phyloP scores from a whole-genome alignment of 2,888 invertebrate genomes.

The Dicranocentrus wangi region DNA sequence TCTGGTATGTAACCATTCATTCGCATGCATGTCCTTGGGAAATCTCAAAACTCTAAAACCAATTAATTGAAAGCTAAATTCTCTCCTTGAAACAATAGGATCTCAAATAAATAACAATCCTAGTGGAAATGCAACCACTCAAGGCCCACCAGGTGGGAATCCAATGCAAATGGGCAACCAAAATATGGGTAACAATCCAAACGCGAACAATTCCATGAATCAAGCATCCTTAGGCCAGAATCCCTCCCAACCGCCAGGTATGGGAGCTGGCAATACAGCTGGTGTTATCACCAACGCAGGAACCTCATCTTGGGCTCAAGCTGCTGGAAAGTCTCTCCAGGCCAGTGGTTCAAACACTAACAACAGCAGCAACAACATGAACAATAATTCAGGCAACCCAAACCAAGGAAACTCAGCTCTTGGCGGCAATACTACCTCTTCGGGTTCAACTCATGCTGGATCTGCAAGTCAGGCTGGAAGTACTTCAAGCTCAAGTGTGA shows the following conservation, averaged over 20 bases:
- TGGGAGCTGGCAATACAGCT: constrained; percentile 68
- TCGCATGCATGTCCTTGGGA: not conserved
- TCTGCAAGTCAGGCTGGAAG: constrained; percentile 60
- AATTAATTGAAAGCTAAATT: too few species aligned
- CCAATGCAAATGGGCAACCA: constrained; percentile 72
- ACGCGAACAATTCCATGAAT: constrained; percentile 68
- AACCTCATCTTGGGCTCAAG: constrained; percentile 77
- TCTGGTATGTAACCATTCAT: constrained; percentile 61
- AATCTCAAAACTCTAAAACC: too few species aligned
- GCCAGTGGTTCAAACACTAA: constrained; percentile 65
- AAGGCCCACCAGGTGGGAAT: constrained; percentile 71
- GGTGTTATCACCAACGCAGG: constrained; percentile 70
- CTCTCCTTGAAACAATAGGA: too few species aligned
- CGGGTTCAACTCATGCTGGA: constrained; percentile 54
- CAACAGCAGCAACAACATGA: constrained; percentile 76
- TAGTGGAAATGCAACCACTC: constrained; percentile 70
- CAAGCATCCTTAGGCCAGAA: constrained; percentile 67
- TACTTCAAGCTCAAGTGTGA: constrained; percentile 74
- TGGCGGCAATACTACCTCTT: constrained; percentile 58
- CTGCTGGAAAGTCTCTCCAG: constrained; percentile 77
- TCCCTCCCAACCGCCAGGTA: constrained; percentile 66
- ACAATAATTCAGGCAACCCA: constrained; percentile 78
- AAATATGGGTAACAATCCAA: constrained; percentile 69
- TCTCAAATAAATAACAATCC: constrained; percentile 73
- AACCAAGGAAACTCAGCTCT: constrained; percentile 72